Conservation (phyloP, 1,140 invertebrate species). For the Maconellicoccus hirsutus region DNA sequence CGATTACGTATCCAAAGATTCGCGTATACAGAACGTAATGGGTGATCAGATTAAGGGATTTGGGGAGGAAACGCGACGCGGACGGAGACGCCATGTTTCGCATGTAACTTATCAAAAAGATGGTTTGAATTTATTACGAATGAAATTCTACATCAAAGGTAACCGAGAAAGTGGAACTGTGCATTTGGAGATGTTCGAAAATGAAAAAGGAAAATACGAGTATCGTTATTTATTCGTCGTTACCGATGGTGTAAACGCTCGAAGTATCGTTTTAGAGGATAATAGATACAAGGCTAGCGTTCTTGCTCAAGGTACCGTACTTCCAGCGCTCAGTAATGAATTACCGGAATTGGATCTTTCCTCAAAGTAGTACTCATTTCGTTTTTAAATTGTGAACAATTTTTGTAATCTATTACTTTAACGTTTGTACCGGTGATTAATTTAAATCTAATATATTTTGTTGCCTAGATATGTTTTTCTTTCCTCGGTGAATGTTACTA, state of each 20-base stretch:
- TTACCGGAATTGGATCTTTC: neutral
- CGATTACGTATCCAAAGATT: conserved; percentile 55
- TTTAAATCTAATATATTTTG: too few species aligned
- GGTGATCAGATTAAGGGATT: conserved; percentile 79
- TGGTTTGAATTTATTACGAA: conserved; percentile 64
- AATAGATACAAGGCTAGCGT: conserved; percentile 39
- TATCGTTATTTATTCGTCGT: conserved; percentile 75
- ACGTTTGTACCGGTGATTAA: too few species aligned
- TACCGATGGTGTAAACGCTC: conserved; percentile 58
- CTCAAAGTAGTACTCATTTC: neutral
- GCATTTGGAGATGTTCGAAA: conserved; percentile 71
- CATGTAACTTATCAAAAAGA: conserved; percentile 59
- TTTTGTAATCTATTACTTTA: too few species aligned
- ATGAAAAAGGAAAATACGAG: conserved; percentile 58
- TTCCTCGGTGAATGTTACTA: too few species aligned
- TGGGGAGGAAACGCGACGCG: conserved; percentile 68
- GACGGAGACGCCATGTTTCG: conserved; percentile 55
- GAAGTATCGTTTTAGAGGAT: conserved; percentile 61
- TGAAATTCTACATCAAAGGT: conserved; percentile 84
- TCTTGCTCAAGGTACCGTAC: neutral
- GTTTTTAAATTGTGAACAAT: too few species aligned
- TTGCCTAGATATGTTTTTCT: too few species aligned
- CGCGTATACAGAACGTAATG: conserved; percentile 55
- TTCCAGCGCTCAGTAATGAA: neutral
- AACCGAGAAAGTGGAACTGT: conserved; percentile 63